Evolutionary conservation across 2,888 invertebrate genomes (phyloP).

Genomic region (Pandemis heparana): DNA sequence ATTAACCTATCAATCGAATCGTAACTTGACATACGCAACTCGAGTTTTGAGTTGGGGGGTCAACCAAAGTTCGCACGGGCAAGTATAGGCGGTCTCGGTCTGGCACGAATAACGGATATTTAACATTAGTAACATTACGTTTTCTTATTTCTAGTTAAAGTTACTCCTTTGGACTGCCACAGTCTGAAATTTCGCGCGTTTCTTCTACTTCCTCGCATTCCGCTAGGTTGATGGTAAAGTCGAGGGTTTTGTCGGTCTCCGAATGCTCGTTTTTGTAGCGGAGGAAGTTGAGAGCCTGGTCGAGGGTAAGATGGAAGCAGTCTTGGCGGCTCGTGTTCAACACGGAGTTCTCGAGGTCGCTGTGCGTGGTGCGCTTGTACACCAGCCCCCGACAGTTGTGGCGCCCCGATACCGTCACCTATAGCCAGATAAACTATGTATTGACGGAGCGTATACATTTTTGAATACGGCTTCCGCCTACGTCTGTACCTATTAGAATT

Average conservation of each 20-base stretch:
- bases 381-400: constrained; percentile 65
- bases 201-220: constrained; percentile 45
- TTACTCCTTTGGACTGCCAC: constrained; percentile 3
- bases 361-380: constrained; percentile 72
- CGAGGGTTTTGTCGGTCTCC: constrained; percentile 64
- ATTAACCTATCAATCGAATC: background rate
- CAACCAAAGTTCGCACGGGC: background rate
- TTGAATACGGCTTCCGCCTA: no score
- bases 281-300: constrained; percentile 74
- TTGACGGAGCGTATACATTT: no score
- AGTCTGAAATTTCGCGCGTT: constrained; percentile 9
- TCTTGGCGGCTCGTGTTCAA: constrained; percentile 70
- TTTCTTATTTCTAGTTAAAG: background rate
- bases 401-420: constrained; percentile 70
- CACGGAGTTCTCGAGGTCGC: constrained; percentile 72
- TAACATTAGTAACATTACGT: background rate
- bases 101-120: background rate
- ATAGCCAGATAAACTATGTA: no score
- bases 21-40: no score
- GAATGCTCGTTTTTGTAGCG: constrained; percentile 67
- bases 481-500: no score
- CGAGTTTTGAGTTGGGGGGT: background rate
- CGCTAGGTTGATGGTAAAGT: constrained; percentile 60
- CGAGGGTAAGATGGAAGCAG: constrained; percentile 75
- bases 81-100: constrained; percentile 6